Base-by-base conservation (phyloP, 2,888 invertebrate genomes). In the Sympetrum striolatum region DNA sequence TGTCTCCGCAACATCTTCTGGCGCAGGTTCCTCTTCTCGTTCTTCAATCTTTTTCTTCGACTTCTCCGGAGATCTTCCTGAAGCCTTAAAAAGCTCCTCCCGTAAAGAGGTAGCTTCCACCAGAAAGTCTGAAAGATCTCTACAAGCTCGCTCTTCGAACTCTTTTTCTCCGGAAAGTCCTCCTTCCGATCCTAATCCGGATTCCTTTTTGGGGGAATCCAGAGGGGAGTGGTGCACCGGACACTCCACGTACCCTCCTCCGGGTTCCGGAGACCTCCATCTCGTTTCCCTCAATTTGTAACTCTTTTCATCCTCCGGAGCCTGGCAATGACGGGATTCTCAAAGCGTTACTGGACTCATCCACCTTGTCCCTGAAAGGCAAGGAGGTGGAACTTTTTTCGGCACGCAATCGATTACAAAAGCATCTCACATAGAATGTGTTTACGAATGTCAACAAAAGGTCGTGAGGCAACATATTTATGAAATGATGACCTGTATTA, bases 71-170 rank as follows among this genome's bases (percentile, higher is more conserved):
- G 86, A 86, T 2, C 58, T 37, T n/a, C 86, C 86, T 2, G 86
- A 86, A 18, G 60, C 86, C 14, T 37, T 60, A n/a, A 60, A 86
- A 22, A 86, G 64, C 60, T 64, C 86, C 37, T 86, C 86, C n/a
- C 60, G 25, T 12, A 86, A 37, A 12, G 86, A 22, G 15, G 86
- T 86, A 18, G 86, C 86, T n/a, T 86, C 86, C 0, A 86, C 86
- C n/a, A 86, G 60, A 37, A 86, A 86, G 60, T 86, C 60, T 14
- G 86, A 86, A 8, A 86, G 37, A 1, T 60, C 86, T 0, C 60
- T 60, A n/a, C 86, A 86, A n/a, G 86, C 86, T n/a, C 39, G 35
- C 37, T 86, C 86, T 37, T 86, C 86, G 35, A 86, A 86, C 86
- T 86, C 86, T n/a, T 60, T 64, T 12, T 37, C 86, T 0, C 86